These are phyloP conservation scores for Drosophila meridionalis DNA, from an alignment of 2,888 invertebrate species.

Conservation along the genomic window DNA sequence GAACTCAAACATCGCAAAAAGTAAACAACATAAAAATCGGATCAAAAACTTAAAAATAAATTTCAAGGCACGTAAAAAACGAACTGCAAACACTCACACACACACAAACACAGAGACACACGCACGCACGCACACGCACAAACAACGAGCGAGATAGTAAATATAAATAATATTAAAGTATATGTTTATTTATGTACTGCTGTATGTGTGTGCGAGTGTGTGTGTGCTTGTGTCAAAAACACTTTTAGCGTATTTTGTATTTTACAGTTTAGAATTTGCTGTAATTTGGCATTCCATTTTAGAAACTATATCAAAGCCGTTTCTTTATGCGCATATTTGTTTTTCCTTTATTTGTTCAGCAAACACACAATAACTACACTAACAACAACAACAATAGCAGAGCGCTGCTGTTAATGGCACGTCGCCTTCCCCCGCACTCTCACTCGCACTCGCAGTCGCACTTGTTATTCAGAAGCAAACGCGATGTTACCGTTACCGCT, in stretches of 20 bases:
- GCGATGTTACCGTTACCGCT: conserved; percentile 56
- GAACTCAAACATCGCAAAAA: conserved; percentile 76
- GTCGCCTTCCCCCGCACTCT: conserved; percentile 16
- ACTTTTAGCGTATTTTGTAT: conserved; percentile 22
- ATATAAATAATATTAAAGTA: conserved; percentile 16
- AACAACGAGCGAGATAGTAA: background rate
- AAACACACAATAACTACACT: conserved; percentile 56
- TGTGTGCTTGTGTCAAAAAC: conserved; percentile 10
- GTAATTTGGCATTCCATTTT: conserved; percentile 35
- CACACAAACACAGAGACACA: background rate
- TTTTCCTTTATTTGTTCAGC: conserved; percentile 62
- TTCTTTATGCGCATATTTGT: conserved; percentile 43
- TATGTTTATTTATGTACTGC: background rate
- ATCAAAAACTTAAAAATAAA: conserved; percentile 79
- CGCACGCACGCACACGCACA: conserved; percentile 1
- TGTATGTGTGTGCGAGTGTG: background rate
- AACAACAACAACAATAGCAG: conserved; percentile 24
- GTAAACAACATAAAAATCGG: conserved; percentile 74
- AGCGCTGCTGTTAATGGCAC: conserved; percentile 39
- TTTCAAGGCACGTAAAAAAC: conserved; percentile 76
- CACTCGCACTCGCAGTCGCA: conserved; percentile 29
- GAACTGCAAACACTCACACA: conserved; percentile 20
- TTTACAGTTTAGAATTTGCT: conserved; percentile 48
- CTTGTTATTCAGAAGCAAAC: conserved; percentile 40
- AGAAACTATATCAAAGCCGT: conserved; percentile 36